Conservation (phyloP, 2,113 vertebrate species). For the Mastomys coucha region DNA sequence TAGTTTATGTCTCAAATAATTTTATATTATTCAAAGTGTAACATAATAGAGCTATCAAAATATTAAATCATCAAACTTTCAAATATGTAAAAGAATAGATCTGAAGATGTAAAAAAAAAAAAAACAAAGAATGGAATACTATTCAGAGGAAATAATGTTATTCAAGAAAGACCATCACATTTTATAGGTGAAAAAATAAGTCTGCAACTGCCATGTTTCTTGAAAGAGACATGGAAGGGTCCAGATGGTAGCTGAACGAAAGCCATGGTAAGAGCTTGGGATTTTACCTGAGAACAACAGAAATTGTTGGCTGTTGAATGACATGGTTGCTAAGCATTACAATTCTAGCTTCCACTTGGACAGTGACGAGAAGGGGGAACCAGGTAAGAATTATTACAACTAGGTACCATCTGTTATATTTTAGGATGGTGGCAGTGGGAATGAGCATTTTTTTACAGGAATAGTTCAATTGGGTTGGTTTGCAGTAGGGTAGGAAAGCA, state of each 20-base stretch:
- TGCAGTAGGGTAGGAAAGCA: not conserved
- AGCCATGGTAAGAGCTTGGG: not conserved
- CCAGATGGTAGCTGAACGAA: not conserved
- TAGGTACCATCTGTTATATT: not conserved
- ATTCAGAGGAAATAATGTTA: not conserved
- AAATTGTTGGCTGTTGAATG: not conserved
- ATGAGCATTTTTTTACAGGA: not conserved
- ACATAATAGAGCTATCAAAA: not conserved
- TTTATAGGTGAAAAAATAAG: not conserved
- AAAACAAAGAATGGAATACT: constrained; percentile 4
- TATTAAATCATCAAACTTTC: too few relatives aligned
- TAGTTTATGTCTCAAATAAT: not conserved
- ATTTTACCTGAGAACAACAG: constrained; percentile 18
- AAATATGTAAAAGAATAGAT: not conserved
- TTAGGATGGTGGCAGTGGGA: not conserved
- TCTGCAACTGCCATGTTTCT: not conserved
- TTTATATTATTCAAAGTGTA: not conserved
- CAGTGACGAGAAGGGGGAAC: not conserved
- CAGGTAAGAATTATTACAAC: not conserved
- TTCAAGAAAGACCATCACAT: not conserved
- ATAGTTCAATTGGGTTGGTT: not conserved
- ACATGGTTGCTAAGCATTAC: not conserved
- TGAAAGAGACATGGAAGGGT: not conserved
- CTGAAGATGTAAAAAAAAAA: not conserved
- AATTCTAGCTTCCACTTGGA: not conserved